phyloP scores from a whole-genome alignment of 2,113 vertebrate species.

The Addax nasomaculatus region DNA sequence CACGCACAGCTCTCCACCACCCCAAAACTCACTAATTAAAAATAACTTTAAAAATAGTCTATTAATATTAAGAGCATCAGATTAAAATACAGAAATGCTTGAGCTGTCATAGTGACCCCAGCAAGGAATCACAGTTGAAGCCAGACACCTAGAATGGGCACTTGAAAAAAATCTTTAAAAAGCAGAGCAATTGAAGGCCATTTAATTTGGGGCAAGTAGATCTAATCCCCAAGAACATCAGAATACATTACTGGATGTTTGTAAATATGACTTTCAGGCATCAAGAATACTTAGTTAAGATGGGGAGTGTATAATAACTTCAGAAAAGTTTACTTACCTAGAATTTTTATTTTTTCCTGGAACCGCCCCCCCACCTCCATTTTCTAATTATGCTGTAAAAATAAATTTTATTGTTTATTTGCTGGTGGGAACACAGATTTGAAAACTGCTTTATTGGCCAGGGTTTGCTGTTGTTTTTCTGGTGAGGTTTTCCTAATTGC shows the following conservation, averaged over 20 bases:
- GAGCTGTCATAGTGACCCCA: neutral
- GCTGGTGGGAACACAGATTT: slow-evolving; percentile 42
- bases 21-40: neutral
- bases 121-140: neutral
- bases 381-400: slow-evolving; percentile 43
- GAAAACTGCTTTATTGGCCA: slow-evolving; percentile 28
- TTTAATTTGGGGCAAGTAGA: neutral
- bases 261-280: neutral
- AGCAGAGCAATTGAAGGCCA: neutral
- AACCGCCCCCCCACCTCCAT: neutral
- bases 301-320: neutral
- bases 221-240: neutral
- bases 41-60: neutral
- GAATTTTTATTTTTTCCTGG: slow-evolving; percentile 22
- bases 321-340: neutral
- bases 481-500: slow-evolving; percentile 49
- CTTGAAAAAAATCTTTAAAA: neutral
- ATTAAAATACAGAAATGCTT: neutral
- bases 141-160: neutral
- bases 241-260: neutral
- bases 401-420: slow-evolving; percentile 38
- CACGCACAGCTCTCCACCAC: rapidly evolving
- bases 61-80: neutral
- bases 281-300: neutral
- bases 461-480: slow-evolving; percentile 29